phyloP scores from a whole-genome alignment of 1,140 invertebrate genomes.

The Macrotrachela quadricornifera region DNA sequence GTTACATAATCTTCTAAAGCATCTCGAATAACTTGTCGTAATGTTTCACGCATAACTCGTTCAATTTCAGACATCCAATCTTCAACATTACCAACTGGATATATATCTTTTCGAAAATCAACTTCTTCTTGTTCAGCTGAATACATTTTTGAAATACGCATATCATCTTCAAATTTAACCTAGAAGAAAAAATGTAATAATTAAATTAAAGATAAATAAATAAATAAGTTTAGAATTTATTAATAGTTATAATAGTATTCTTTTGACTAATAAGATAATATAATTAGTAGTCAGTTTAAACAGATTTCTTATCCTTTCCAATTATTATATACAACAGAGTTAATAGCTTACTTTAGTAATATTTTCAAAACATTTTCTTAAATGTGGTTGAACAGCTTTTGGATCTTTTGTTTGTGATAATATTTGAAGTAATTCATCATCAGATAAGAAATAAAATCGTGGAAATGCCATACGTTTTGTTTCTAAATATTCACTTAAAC shows the following conservation, averaged over 20 bases:
- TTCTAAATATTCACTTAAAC: constrained; percentile 54
- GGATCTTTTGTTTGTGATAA: constrained; percentile 56
- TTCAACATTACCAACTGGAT: constrained; percentile 31
- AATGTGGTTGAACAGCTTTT: constrained; percentile 52
- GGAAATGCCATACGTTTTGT: constrained; percentile 59
- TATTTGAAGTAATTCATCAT: constrained; percentile 51
- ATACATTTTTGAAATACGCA: constrained; percentile 30
- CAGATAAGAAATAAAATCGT: constrained; percentile 17
- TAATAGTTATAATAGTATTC: background rate
- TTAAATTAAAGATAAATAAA: background rate
- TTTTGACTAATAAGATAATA: background rate
- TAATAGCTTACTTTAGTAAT: constrained; percentile 39
- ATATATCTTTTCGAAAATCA: constrained; percentile 23
- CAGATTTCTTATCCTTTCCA: background rate
- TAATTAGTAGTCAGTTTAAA: background rate
- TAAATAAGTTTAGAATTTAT: background rate
- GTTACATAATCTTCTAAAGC: constrained; percentile 22
- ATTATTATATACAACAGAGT: constrained; percentile 13
- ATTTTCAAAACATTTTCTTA: constrained; percentile 56
- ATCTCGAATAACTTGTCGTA: constrained; percentile 24
- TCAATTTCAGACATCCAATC: constrained; percentile 32
- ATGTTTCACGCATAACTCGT: constrained; percentile 25
- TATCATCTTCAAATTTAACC: constrained; percentile 30
- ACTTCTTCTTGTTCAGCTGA: constrained; percentile 31
- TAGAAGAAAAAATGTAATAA: constrained; percentile 10